phyloP scores from a whole-genome alignment of 1,140 invertebrate genomes.

The Philopotamus ludificatus region DNA sequence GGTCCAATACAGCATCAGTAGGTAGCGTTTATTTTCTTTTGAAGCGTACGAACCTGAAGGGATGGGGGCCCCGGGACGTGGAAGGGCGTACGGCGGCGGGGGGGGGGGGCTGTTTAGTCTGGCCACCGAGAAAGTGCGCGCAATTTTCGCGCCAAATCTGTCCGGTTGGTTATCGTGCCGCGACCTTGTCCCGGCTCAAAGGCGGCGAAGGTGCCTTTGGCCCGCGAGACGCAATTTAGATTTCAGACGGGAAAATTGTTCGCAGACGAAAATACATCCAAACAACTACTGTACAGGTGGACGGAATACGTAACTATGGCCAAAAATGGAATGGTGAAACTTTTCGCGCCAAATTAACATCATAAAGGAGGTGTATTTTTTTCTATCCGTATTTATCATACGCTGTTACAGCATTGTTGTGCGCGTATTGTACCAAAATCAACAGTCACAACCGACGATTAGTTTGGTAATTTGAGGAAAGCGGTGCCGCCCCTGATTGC shows the following conservation, averaged over 20 bases:
- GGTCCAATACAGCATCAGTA: too few species aligned
- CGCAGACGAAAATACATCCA: not conserved
- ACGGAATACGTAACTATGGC: not conserved
- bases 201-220: conserved; percentile 20
- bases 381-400: too few species aligned
- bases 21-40: too few species aligned
- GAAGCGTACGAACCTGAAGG: too few species aligned
- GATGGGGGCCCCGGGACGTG: not conserved
- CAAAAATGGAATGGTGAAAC: not conserved
- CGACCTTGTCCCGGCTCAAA: conserved; percentile 6
- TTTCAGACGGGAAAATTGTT: not conserved
- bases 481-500: too few species aligned
- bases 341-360: not conserved
- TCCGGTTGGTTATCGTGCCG: not conserved
- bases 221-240: conserved; percentile 12
- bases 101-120: not conserved
- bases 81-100: not conserved
- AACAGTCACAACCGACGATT: too few species aligned
- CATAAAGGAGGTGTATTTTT: too few species aligned
- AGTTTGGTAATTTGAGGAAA: too few species aligned
- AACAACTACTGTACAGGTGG: not conserved
- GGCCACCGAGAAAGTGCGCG: conserved; percentile 7
- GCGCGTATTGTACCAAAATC: too few species aligned
- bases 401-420: too few species aligned
- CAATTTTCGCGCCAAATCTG: conserved; percentile 26